Base-by-base conservation (phyloP, 2,888 invertebrate genomes). In the Eupithecia abbreviata region DNA sequence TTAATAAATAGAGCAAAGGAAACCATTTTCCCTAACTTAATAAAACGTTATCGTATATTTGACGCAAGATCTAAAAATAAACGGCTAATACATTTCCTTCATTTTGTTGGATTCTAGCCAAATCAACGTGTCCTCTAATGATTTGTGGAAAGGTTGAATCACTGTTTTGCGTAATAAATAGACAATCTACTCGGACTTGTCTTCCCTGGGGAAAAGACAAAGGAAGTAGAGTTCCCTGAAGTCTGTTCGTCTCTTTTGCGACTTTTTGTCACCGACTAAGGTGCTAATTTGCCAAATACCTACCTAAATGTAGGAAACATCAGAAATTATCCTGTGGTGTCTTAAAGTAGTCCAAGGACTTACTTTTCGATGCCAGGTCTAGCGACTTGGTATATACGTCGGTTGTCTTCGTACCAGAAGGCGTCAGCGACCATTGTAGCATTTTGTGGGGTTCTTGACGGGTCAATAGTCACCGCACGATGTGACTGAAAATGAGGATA, bases 341-440 rank as follows among this genome's bases (percentile, higher is more conserved):
- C 12, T 67, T 43, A 67, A n/a, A 45, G 43, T 10, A 45, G 43
- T 47, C 2, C 10, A n/a, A 47, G 45, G n/a, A 82, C 91, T 84
- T 86, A 93, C 92, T 88, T 92, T 82, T 88, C 91, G 78, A 94
- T 91, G 42, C 91, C 90, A 2, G 94, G 95, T 9, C 94, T 84
- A 1, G 90, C 84, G 81, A 95, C 90, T 83, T 93, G 94, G 82
- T 95, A 95, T 71, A 91, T 87, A 62, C 95, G 87, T 71, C 95
- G 93, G 71, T 95, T 95, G 82, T 96, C 95, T 85, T 96, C 95
- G 74, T 95, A 93, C 95, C 96, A 96, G 80, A 95, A 94, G 0
- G 92, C 94, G 75, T 95, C 94, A 3, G 88, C 89, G 13, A 89
- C 79, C 92, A 95, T 91, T 4, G 87, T 84, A n/a, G 86, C 81